phyloP scores from a whole-genome alignment of 35 echinoderm and acorn worm species.

The Heliocidaris tuberculata region DNA sequence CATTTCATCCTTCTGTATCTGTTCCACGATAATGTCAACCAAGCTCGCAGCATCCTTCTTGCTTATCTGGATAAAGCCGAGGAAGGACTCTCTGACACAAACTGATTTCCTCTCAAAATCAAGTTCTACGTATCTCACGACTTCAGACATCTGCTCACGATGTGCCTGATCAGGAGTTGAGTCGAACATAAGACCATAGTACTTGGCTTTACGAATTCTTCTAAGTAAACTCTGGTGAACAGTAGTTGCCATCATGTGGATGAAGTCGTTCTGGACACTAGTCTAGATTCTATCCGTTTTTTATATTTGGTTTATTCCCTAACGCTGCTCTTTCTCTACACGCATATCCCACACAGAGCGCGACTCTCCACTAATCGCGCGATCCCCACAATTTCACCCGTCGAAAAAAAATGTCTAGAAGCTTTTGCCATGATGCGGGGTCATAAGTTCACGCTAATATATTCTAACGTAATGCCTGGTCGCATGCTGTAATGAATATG shows the following conservation, averaged over 20 bases:
- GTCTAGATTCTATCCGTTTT: no score
- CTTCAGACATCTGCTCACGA: slow-evolving; percentile 45
- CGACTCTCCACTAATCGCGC: no score
- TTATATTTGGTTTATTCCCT: no score
- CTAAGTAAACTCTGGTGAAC: slow-evolving; percentile 31
- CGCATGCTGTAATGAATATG: no score
- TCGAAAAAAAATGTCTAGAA: no score
- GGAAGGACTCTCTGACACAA: slow-evolving; percentile 28
- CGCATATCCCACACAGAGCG: no score
- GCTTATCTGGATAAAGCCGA: slow-evolving; percentile 12
- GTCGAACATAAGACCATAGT: slow-evolving; percentile 37
- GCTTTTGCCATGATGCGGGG: no score
- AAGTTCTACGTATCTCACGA: slow-evolving; percentile 30
- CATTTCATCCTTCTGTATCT: slow-evolving; percentile 31
- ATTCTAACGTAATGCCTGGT: no score
- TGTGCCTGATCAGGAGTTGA: slow-evolving; percentile 44
- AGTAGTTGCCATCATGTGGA: slow-evolving; percentile 11
- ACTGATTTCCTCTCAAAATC: slow-evolving; percentile 24
- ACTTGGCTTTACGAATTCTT: slow-evolving; percentile 35
- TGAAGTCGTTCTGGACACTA: slow-evolving; percentile 54
- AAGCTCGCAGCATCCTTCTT: slow-evolving; percentile 13
- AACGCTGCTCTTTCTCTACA: no score
- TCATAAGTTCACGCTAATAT: no score
- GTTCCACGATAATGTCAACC: background rate
- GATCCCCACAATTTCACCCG: no score